phyloP scores from a whole-genome alignment of 2,113 vertebrate genomes.

The Strigops habroptila region DNA sequence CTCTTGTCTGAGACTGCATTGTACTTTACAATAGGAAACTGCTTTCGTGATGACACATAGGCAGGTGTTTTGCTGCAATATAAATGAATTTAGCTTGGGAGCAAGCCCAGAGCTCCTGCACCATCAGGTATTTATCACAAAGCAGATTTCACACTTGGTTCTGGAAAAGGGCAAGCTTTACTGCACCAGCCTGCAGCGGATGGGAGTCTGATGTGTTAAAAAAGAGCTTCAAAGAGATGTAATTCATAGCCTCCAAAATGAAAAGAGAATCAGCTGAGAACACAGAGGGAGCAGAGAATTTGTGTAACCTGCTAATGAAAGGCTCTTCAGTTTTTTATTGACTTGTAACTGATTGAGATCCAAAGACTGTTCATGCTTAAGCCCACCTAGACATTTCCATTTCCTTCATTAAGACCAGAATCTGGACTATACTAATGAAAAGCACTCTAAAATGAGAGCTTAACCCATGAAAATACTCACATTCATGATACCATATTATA shows the following conservation, averaged over 20 bases:
- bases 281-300: neutral
- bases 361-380: neutral
- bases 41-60: neutral
- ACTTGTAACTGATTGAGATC: neutral
- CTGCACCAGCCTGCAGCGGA: neutral
- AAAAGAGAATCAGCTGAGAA: neutral
- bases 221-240: neutral
- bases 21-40: conserved; percentile 2
- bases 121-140: neutral
- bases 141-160: conserved; percentile 15
- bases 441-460: neutral
- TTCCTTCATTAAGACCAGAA: neutral
- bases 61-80: conserved; percentile 27
- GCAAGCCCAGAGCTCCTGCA: neutral
- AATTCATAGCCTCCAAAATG: neutral
- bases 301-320: neutral
- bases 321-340: neutral
- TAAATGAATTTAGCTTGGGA: conserved; percentile 3
- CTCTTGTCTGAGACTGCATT: neutral
- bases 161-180: neutral
- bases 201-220: neutral
- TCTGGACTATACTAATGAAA: neutral
- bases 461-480: neutral
- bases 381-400: neutral
- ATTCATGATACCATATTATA: neutral